Evolutionary conservation across 1,140 invertebrate species (phyloP).

Genomic region (Ladona fulva): DNA sequence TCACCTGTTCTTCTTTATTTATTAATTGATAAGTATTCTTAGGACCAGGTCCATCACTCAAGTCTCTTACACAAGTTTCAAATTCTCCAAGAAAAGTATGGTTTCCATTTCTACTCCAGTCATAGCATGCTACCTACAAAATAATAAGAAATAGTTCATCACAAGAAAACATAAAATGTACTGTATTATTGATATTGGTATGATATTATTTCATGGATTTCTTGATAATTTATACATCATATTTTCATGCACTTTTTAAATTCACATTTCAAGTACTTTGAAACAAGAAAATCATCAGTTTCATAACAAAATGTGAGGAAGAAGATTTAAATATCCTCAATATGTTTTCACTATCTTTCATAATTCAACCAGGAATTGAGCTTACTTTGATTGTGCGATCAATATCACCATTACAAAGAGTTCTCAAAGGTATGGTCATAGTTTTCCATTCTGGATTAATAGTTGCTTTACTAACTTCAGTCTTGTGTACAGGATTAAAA

Average conservation of each 20-base stretch:
- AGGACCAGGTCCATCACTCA: constrained; percentile 28
- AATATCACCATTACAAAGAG: constrained; percentile 51
- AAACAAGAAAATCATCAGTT: background rate
- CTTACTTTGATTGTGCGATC: constrained; percentile 35
- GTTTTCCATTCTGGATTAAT: constrained; percentile 48
- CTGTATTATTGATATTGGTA: background rate
- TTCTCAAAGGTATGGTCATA: constrained; percentile 43
- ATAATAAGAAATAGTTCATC: constrained; percentile 16
- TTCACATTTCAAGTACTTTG: background rate
- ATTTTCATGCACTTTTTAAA: background rate
- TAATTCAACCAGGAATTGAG: background rate
- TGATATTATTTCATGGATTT: background rate
- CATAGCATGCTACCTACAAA: constrained; percentile 32
- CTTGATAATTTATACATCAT: background rate
- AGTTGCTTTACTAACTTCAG: constrained; percentile 35
- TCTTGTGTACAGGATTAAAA: constrained; percentile 37
- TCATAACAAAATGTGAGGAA: background rate
- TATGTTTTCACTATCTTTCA: background rate
- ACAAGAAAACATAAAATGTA: background rate
- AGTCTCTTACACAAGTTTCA: constrained; percentile 32
- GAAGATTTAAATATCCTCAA: background rate
- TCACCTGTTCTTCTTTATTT: background rate
- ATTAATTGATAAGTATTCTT: constrained; percentile 21
- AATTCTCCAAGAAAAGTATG: constrained; percentile 42
- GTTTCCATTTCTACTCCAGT: constrained; percentile 34